These are phyloP conservation scores for Eupithecia pulchellata DNA, from an alignment of 2,888 invertebrate species.

Conservation along the genomic window DNA sequence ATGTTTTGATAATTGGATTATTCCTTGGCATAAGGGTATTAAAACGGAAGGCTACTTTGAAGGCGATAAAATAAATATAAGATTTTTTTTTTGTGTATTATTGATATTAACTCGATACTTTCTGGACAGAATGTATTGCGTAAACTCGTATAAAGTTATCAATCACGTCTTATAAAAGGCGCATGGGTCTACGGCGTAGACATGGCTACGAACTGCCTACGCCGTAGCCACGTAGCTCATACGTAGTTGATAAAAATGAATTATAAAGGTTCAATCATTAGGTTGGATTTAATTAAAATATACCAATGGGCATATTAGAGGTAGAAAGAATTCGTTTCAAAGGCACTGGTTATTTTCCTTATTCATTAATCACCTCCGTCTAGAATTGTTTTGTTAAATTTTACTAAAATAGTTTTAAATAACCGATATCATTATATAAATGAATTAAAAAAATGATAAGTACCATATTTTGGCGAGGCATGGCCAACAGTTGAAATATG, in stretches of 20 bases:
- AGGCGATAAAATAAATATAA: no score
- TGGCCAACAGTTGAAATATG: no score
- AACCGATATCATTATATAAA: no score
- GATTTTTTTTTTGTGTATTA: no score
- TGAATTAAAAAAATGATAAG: no score
- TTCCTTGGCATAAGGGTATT: no score
- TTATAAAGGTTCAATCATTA: background rate
- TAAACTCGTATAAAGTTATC: background rate
- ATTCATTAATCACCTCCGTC: background rate
- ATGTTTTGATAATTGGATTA: no score
- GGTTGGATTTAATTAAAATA: background rate
- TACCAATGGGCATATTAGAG: background rate
- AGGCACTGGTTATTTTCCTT: background rate
- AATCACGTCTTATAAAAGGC: background rate
- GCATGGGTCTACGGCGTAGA: slow-evolving; percentile 3
- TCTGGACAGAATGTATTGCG: background rate
- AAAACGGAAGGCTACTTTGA: no score
- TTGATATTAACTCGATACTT: no score
- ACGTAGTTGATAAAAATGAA: background rate
- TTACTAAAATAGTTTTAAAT: no score
- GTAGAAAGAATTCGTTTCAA: background rate
- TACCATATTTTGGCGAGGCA: no score
- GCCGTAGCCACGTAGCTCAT: background rate
- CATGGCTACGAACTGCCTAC: background rate
- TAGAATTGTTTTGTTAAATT: background rate